Evolutionary conservation across 2,113 vertebrate species (phyloP).

Genomic region (Podocnemis expansa): DNA sequence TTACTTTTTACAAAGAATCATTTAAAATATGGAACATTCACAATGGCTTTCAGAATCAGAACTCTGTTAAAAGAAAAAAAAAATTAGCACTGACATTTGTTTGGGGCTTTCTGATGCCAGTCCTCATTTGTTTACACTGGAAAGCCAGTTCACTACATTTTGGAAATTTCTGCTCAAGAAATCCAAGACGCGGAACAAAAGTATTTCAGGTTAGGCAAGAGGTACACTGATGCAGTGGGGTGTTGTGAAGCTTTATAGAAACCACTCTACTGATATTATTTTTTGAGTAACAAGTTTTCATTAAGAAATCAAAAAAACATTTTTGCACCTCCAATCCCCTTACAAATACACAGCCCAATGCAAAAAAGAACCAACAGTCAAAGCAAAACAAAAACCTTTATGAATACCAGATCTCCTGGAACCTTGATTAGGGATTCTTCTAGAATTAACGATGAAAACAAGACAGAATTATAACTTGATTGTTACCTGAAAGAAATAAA

Average conservation of each 20-base stretch:
- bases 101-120: neutral
- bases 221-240: too few relatives aligned
- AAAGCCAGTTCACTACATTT: neutral
- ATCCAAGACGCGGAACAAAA: too few relatives aligned
- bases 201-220: too few relatives aligned
- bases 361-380: neutral
- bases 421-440: neutral
- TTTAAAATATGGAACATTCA: neutral
- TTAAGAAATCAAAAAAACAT: neutral
- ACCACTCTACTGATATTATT: too few relatives aligned
- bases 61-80: too few relatives aligned
- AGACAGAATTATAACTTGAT: slow-evolving; percentile 6
- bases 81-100: too few relatives aligned
- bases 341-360: neutral
- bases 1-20: neutral
- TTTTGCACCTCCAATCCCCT: neutral
- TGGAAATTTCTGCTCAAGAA: too few relatives aligned
- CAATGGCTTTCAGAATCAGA: neutral
- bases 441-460: neutral
- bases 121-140: neutral
- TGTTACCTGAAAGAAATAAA: neutral
- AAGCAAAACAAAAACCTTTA: neutral
- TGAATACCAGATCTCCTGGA: neutral
- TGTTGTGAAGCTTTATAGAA: too few relatives aligned
- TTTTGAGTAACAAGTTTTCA: too few relatives aligned